Conservation (phyloP, 2,888 invertebrate species). For the Gnatocerus cornutus region DNA sequence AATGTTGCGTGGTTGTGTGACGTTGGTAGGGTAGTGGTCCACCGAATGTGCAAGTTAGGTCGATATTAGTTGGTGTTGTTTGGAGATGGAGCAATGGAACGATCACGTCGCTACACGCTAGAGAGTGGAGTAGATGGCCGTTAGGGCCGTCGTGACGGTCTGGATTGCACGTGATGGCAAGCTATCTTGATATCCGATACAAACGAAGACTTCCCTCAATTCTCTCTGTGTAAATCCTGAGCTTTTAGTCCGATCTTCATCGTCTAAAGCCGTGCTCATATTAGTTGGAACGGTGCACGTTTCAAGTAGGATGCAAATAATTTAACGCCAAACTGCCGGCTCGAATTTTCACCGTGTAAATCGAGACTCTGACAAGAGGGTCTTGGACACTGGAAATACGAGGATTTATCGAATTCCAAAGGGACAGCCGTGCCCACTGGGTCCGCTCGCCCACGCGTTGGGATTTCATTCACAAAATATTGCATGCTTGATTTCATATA, state of each 20-base stretch:
- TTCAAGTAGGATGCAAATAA: constrained; percentile 38
- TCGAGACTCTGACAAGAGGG: constrained; percentile 21
- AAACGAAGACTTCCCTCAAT: constrained; percentile 43
- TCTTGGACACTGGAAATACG: constrained; percentile 15
- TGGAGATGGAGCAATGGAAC: constrained; percentile 49
- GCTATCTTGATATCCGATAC: constrained; percentile 46
- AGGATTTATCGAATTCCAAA: constrained; percentile 39
- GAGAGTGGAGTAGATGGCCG: constrained; percentile 46
- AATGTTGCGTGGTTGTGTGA: constrained; percentile 39
- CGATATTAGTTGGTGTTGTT: constrained; percentile 49
- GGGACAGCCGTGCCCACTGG: constrained; percentile 5
- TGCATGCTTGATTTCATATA: background rate
- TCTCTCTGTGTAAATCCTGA: constrained; percentile 40
- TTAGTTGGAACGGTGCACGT: constrained; percentile 37
- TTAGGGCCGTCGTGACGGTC: constrained; percentile 46
- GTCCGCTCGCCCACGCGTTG: constrained; percentile 10
- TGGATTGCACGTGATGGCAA: constrained; percentile 47
- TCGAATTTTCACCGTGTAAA: constrained; percentile 20
- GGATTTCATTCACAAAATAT: constrained; percentile 12
- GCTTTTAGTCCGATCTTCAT: constrained; percentile 42
- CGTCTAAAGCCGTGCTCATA: constrained; percentile 38
- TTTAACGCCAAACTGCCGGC: constrained; percentile 25
- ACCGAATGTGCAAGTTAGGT: constrained; percentile 45
- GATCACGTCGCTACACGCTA: constrained; percentile 50
- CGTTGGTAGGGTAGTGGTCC: constrained; percentile 33